Conservation (phyloP, 2,888 invertebrate genomes). For the Aleiodes testaceus region DNA sequence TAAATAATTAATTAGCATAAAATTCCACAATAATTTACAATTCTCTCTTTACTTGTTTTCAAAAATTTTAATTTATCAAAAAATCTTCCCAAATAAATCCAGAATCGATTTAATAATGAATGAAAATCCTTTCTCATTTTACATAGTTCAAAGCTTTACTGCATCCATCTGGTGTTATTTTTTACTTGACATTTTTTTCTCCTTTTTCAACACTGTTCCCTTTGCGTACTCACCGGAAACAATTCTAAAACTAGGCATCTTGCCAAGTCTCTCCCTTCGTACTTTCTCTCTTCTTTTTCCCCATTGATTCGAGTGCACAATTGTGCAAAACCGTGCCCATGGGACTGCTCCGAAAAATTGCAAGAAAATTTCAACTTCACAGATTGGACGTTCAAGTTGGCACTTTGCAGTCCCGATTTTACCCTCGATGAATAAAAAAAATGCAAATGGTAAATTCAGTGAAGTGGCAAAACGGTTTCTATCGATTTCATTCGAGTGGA, state of each 20-base stretch:
- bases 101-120: background rate
- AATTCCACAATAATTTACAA: no score
- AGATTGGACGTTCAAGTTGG: background rate
- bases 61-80: no score
- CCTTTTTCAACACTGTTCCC: background rate
- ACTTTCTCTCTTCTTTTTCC: background rate
- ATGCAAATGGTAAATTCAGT: no score
- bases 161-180: slow-evolving; percentile 4
- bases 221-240: slow-evolving; percentile 19
- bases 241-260: slow-evolving; percentile 26
- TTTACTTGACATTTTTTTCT: background rate
- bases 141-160: background rate
- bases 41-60: no score
- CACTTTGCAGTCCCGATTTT: no score
- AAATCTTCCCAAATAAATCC: background rate
- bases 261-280: slow-evolving; percentile 9
- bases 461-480: no score
- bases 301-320: background rate
- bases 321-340: slow-evolving; percentile 5
- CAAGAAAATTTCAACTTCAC: slow-evolving; percentile 2
- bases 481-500: no score
- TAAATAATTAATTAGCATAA: no score
- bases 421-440: no score
- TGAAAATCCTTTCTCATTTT: background rate
- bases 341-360: background rate